A percentile compares a stretch with the other conserved stretches of the same genome.
Evolutionary conservation across 1,140 invertebrate species (phyloP).

Genomic region (Macrobrachium nipponense): DNA sequence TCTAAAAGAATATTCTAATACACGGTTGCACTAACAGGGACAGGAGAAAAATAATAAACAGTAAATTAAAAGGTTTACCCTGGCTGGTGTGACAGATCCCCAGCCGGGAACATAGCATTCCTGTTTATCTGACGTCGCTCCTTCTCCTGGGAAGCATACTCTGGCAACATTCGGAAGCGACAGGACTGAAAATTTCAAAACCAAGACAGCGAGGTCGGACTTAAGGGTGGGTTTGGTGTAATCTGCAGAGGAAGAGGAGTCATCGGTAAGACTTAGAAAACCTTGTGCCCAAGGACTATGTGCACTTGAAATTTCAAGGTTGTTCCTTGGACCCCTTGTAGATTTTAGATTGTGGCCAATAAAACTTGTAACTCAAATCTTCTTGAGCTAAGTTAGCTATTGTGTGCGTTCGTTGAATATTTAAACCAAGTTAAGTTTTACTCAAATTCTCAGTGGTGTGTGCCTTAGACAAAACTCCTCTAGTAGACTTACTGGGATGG

Average conservation of each 20-base stretch:
- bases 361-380: no score
- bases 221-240: slow-evolving; percentile 15
- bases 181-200: background rate
- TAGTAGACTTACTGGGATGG: slow-evolving; percentile 24
- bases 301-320: background rate
- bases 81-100: slow-evolving; percentile 20
- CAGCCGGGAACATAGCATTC: slow-evolving; percentile 42
- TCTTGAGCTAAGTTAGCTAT: background rate
- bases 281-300: background rate
- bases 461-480: background rate
- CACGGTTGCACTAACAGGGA: background rate
- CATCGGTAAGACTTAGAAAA: background rate
- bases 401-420: background rate
- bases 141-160: slow-evolving; percentile 17
- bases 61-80: background rate
- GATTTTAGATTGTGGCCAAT: no score
- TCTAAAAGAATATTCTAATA: background rate
- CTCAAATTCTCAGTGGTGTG: background rate
- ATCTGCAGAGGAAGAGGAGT: background rate
- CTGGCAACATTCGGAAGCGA: slow-evolving; percentile 7
- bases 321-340: no score
- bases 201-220: slow-evolving; percentile 3
- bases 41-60: background rate
- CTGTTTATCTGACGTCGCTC: background rate
- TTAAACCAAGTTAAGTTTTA: background rate